These are phyloP conservation scores for Acheta domesticus DNA, from an alignment of 2,888 invertebrate genomes.

Conservation along the genomic window DNA sequence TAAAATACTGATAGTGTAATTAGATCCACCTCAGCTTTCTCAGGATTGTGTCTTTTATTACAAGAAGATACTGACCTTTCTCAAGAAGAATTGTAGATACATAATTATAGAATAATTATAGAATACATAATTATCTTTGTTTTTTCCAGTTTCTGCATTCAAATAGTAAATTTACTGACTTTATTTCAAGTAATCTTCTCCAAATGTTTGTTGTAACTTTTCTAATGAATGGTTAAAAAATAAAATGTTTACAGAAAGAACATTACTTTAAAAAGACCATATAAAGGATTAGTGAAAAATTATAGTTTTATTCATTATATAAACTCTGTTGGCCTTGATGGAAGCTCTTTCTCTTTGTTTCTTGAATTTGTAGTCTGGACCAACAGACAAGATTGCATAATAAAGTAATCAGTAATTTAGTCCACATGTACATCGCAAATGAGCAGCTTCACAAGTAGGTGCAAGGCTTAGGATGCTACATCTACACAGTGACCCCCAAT, in stretches of 20 bases:
- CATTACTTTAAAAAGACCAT: not conserved
- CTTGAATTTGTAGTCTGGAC: not conserved
- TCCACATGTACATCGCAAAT: not conserved
- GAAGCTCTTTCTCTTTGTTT: not conserved
- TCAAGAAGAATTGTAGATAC: not conserved
- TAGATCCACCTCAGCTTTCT: too few relatives aligned
- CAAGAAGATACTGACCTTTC: not conserved
- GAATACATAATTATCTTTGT: not conserved
- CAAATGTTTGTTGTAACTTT: too few relatives aligned
- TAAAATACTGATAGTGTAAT: not conserved
- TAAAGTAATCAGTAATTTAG: not conserved
- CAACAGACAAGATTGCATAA: not conserved
- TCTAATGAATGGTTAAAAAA: too few relatives aligned
- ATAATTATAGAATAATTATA: too few relatives aligned
- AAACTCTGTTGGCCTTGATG: not conserved
- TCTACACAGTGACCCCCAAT: constrained; percentile 18
- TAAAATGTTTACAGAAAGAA: too few relatives aligned
- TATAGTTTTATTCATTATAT: not conserved
- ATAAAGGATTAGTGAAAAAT: not conserved
- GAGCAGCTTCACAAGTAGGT: constrained; percentile 10
- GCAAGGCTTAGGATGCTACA: constrained; percentile 18
- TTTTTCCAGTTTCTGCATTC: too few relatives aligned
- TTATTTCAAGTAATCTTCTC: too few relatives aligned
- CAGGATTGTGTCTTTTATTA: not conserved
- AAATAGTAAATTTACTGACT: too few relatives aligned